Evolutionary conservation across 1,140 invertebrate species (phyloP).

Genomic region (Monochamus saltuarius): DNA sequence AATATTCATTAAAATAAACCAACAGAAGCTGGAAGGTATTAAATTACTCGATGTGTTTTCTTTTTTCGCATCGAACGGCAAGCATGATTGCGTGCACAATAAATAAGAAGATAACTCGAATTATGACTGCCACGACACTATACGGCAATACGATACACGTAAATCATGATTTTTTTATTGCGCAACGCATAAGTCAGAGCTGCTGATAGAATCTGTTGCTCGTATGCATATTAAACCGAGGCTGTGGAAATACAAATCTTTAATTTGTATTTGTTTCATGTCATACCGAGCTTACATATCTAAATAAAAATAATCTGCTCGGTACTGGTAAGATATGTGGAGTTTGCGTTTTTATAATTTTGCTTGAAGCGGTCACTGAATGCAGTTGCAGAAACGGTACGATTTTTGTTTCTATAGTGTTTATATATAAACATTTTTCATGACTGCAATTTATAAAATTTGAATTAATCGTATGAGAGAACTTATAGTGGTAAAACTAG

Average conservation of each 20-base stretch:
- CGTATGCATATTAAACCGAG: conserved; percentile 14
- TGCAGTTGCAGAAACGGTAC: conserved; percentile 1
- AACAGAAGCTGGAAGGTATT: conserved; percentile 39
- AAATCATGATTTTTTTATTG: conserved; percentile 40
- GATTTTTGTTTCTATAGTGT: too few relatives aligned
- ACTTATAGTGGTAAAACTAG: too few relatives aligned
- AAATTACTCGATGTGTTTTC: conserved; percentile 27
- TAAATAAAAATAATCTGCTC: conserved; percentile 2
- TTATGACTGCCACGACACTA: conserved; percentile 40
- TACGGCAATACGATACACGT: conserved; percentile 44
- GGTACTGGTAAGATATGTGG: background rate
- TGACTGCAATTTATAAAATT: too few relatives aligned
- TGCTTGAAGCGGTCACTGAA: background rate
- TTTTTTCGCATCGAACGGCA: conserved; percentile 1
- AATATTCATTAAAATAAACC: too few relatives aligned
- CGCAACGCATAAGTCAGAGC: conserved; percentile 37
- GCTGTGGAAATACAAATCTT: conserved; percentile 12
- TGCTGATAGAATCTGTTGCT: conserved; percentile 46
- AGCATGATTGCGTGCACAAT: conserved; percentile 28
- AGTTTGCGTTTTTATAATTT: conserved; percentile 5
- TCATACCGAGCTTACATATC: conserved; percentile 7
- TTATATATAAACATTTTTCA: too few relatives aligned
- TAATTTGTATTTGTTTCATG: conserved; percentile 20
- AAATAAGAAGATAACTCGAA: conserved; percentile 44
- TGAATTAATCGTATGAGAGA: too few relatives aligned